Conservation (phyloP, 1,140 invertebrate species). For the Diachasma alloeum region DNA sequence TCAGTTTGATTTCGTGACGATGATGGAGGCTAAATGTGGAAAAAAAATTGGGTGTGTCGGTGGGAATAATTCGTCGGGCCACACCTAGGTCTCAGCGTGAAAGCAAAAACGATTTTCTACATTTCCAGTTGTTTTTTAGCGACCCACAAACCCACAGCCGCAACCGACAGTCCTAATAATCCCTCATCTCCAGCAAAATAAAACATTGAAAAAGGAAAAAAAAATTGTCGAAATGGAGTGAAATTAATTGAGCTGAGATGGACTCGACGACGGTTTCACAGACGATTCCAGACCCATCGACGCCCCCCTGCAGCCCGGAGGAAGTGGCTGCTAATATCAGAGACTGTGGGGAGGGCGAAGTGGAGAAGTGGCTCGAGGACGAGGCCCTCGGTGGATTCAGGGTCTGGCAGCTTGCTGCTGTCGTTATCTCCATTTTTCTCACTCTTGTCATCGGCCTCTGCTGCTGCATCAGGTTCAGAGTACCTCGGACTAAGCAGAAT, state of each 20-base stretch:
- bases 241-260: background rate
- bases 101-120: background rate
- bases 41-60: background rate
- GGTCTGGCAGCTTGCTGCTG: constrained; percentile 57
- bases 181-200: background rate
- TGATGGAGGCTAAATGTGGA: background rate
- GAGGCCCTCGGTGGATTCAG: constrained; percentile 53
- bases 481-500: constrained; percentile 91
- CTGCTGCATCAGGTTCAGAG: constrained; percentile 85
- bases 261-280: constrained; percentile 16
- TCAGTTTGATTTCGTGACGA: background rate
- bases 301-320: constrained; percentile 40
- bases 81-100: background rate
- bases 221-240: constrained; percentile 21
- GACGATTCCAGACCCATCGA: constrained; percentile 26
- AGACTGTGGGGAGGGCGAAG: constrained; percentile 41
- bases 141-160: background rate
- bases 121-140: background rate
- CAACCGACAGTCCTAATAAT: background rate
- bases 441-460: constrained; percentile 76
- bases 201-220: constrained; percentile 6
- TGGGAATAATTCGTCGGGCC: background rate
- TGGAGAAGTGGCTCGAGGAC: constrained; percentile 56
- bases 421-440: constrained; percentile 55
- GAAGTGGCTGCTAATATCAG: constrained; percentile 38